Evolutionary conservation across 2,888 invertebrate species (phyloP).

Genomic region (Acrobasis consociella): DNA sequence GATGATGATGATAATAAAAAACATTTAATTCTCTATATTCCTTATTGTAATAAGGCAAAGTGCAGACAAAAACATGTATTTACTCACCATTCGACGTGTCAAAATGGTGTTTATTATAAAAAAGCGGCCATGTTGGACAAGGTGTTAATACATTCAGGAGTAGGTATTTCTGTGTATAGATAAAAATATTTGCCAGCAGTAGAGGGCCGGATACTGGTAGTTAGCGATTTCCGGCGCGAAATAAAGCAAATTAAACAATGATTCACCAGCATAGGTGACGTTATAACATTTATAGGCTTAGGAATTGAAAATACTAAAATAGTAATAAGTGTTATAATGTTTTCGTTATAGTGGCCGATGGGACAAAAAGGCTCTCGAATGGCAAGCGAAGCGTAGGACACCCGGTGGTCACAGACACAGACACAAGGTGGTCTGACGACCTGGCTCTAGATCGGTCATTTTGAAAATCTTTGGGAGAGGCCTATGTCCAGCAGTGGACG

Average conservation of each 20-base stretch:
- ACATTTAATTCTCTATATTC: too few relatives aligned
- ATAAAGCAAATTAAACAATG: slow-evolving; percentile 43
- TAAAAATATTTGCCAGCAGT: slow-evolving; percentile 20
- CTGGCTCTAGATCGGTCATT: too few relatives aligned
- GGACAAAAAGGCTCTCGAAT: too few relatives aligned
- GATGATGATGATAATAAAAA: too few relatives aligned
- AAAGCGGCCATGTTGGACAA: slow-evolving; percentile 1
- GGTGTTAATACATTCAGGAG: background rate
- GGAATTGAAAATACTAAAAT: background rate
- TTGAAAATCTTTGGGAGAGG: too few relatives aligned
- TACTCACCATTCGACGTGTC: background rate
- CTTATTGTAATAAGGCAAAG: background rate
- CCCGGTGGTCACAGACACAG: too few relatives aligned
- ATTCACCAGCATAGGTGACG: slow-evolving; percentile 29
- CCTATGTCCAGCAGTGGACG: too few relatives aligned
- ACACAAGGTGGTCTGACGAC: too few relatives aligned
- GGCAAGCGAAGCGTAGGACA: too few relatives aligned
- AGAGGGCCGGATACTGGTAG: slow-evolving; percentile 47
- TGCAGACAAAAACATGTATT: background rate
- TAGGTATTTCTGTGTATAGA: slow-evolving; percentile 17
- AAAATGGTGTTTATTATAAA: background rate
- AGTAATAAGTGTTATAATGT: too few relatives aligned
- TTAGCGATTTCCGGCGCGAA: slow-evolving; percentile 53
- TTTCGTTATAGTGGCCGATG: too few relatives aligned
- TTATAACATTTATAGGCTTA: background rate